A percentile compares a stretch with the other conserved stretches of the same genome.
These are phyloP conservation scores for Pogonomyrmex barbatus DNA, from an alignment of 1,140 invertebrate species.

Conservation along the genomic window DNA sequence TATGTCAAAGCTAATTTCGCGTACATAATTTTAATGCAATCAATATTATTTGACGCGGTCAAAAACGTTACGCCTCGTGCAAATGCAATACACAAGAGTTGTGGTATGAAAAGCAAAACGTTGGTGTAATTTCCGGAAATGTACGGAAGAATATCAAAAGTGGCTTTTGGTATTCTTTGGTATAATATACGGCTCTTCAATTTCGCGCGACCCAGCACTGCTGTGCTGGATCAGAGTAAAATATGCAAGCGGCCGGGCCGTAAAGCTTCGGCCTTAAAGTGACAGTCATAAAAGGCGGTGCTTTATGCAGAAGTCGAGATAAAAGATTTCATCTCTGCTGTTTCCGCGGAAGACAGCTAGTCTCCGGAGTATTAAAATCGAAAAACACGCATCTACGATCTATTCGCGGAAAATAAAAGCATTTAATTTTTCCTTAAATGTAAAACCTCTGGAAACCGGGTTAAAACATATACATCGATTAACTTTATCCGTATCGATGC, in stretches of 20 bases:
- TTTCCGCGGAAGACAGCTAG: constrained; percentile 68
- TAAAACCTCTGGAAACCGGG: background rate
- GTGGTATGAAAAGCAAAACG: constrained; percentile 27
- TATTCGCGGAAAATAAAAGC: constrained; percentile 17
- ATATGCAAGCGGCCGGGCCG: constrained; percentile 76
- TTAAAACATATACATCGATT: background rate
- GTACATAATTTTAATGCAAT: background rate
- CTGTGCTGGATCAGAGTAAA: constrained; percentile 73
- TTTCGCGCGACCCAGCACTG: constrained; percentile 63
- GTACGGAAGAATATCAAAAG: constrained; percentile 61
- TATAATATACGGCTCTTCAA: constrained; percentile 78
- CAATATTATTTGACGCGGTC: background rate
- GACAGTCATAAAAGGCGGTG: constrained; percentile 79
- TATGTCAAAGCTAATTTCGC: background rate
- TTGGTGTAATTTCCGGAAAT: constrained; percentile 68
- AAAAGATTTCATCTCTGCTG: constrained; percentile 78
- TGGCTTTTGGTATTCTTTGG: constrained; percentile 71
- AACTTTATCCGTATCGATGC: background rate
- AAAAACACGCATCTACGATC: constrained; percentile 45
- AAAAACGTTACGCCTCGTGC: background rate
- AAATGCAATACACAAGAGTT: background rate
- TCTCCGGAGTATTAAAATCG: constrained; percentile 71
- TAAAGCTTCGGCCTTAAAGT: constrained; percentile 79
- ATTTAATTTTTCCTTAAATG: background rate
- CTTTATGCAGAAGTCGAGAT: constrained; percentile 77